Conservation (phyloP, 1,140 invertebrate species). For the Lepidurus packardi region DNA sequence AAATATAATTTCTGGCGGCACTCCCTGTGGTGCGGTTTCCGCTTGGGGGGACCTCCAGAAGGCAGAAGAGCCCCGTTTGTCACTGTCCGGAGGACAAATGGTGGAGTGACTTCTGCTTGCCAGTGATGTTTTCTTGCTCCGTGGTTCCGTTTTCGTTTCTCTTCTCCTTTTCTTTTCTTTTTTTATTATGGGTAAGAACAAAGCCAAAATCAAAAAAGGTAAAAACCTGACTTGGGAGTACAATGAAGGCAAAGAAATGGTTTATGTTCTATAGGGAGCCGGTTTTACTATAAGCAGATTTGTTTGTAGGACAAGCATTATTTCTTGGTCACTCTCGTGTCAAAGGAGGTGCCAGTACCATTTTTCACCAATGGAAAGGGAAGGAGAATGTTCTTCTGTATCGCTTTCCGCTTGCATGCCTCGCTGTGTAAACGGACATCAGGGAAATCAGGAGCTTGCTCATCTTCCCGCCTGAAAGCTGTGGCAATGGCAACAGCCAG, state of each 20-base stretch:
- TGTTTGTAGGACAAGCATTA: background rate
- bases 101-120: background rate
- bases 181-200: background rate
- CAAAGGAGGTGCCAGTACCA: too few species aligned
- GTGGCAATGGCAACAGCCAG: too few species aligned
- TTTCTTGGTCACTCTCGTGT: too few species aligned
- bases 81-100: conserved; percentile 6
- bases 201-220: background rate
- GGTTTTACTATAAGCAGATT: background rate
- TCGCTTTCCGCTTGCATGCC: too few species aligned
- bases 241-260: background rate
- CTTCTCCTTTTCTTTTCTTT: background rate
- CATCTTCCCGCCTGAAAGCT: too few species aligned
- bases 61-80: conserved; percentile 6
- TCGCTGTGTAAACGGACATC: too few species aligned
- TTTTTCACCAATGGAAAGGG: too few species aligned
- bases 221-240: background rate
- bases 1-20: background rate
- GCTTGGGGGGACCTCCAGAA: background rate
- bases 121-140: background rate
- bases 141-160: background rate
- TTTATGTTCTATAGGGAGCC: background rate
- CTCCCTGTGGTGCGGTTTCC: background rate
- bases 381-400: too few species aligned
- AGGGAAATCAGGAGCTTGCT: too few species aligned